These are phyloP conservation scores for Dendrolimus punctatus DNA, from an alignment of 1,140 invertebrate species.

Conservation along the genomic window DNA sequence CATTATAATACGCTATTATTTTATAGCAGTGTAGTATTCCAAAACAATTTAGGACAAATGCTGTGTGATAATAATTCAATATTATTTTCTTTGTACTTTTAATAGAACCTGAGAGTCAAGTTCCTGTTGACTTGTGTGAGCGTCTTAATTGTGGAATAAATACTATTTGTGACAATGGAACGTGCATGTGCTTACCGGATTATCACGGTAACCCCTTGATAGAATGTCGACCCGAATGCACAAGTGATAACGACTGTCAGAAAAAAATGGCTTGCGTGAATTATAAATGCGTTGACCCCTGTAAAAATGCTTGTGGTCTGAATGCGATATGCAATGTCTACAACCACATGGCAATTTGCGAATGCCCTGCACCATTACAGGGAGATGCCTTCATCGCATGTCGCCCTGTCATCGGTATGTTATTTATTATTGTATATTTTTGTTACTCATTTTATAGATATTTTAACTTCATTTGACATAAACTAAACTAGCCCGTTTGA, in stretches of 20 bases:
- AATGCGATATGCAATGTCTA: slow-evolving; percentile 75
- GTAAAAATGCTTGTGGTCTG: slow-evolving; percentile 79
- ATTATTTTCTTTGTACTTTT: slow-evolving; percentile 4
- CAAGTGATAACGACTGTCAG: slow-evolving; percentile 82
- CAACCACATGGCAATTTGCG: slow-evolving; percentile 79
- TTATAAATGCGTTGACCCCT: slow-evolving; percentile 86
- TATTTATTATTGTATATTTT: neutral
- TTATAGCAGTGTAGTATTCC: no score
- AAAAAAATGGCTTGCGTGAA: slow-evolving; percentile 87
- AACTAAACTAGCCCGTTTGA: neutral
- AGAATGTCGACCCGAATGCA: slow-evolving; percentile 80
- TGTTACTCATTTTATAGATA: neutral
- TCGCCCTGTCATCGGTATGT: slow-evolving; percentile 64
- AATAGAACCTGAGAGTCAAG: slow-evolving; percentile 25
- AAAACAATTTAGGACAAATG: no score
- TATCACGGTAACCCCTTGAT: slow-evolving; percentile 76
- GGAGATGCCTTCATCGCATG: slow-evolving; percentile 79
- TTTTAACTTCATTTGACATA: slow-evolving; percentile 2
- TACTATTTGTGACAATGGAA: slow-evolving; percentile 79
- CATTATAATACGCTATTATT: no score
- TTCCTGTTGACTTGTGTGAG: slow-evolving; percentile 72
- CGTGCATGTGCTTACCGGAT: slow-evolving; percentile 75
- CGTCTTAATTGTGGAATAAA: slow-evolving; percentile 83
- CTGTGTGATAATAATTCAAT: no score
- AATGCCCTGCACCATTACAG: slow-evolving; percentile 73